Base-by-base conservation (phyloP, 2,888 invertebrate species). In the Danaus chrysippus region DNA sequence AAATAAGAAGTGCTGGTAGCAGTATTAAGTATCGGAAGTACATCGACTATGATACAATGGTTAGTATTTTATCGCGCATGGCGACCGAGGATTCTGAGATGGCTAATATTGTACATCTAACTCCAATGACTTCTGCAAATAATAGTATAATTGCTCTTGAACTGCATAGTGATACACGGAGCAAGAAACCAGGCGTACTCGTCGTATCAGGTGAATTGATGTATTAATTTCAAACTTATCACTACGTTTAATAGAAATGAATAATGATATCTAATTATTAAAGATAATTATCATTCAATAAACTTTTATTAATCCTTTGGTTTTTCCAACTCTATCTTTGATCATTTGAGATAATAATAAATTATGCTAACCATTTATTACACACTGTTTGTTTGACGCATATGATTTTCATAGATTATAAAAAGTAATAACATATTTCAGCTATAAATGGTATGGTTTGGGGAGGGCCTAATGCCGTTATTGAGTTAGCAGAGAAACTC, bases 361-460 rank as follows among this genome's bases (percentile, higher is more conserved):
- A 8, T 34, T 34, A 6, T 34, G 1, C 23, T 6, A 34, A 34
- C 3, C 23, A 34, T 34, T 3, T 34, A 34, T 34, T 6, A 34
- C 1, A 1, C 2, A 34, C 23, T 34, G n/a, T 43, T 43, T 43
- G 12, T 43, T n/a, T 43, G 3, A 43, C 11, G 12, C 0, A 43
- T 42, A 2, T 10, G 23, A 34, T 8, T 5, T 15, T 46, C n/a
- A 46, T 12, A 9, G 12, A 19, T 34, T 17, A 56, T 13, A 54
- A 60, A 13, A 17, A 49, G n/a, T 42, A 46, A 10, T 15, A 19
- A 10, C 42, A 42, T 49, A 34, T 71, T 68, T 58, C 69, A 90
- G 91, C 80, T 3, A 69, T 90, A 11, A 84, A 88, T 66, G 85
- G 80, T n/a, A 89, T 90, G 88, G 79, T 82, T 1, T 91, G 90